A percentile compares a stretch with the other conserved stretches of the same genome.
phyloP scores from a whole-genome alignment of 2,888 invertebrate genomes.

The Eupeodes latifasciatus region DNA sequence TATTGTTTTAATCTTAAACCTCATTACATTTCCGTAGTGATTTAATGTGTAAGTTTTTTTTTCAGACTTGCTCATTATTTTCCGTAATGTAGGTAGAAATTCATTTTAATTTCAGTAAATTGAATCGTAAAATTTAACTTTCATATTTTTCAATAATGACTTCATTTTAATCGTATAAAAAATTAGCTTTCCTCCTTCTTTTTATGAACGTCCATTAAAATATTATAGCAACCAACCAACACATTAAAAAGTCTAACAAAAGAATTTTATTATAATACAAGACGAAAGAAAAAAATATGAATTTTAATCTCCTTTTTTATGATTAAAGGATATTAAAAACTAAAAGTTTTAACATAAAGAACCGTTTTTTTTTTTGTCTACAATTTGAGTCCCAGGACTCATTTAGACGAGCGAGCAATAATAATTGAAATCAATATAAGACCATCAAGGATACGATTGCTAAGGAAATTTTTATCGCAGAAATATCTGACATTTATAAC shows the following conservation, averaged over 20 bases:
- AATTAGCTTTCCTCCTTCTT: not conserved
- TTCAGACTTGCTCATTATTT: not conserved
- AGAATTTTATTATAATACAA: not conserved
- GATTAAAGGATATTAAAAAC: not conserved
- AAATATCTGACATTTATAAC: not conserved
- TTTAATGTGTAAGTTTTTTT: not conserved
- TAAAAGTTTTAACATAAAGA: not conserved
- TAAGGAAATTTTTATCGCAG: not conserved
- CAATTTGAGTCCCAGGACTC: not conserved
- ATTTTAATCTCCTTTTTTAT: not conserved
- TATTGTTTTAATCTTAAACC: too few relatives aligned
- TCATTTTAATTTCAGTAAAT: not conserved
- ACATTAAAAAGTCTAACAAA: not conserved
- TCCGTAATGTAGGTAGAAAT: not conserved
- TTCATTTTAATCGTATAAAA: not conserved
- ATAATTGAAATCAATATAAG: not conserved
- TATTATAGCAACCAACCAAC: not conserved
- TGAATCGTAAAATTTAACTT: constrained; percentile 1
- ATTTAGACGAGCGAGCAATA: not conserved
- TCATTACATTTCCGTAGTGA: too few relatives aligned
- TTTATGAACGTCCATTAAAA: not conserved
- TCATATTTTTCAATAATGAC: not conserved
- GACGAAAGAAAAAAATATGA: not conserved
- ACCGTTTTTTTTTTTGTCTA: not conserved
- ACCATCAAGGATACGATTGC: not conserved